Conservation (phyloP, 2,113 vertebrate species). For the Elephas maximus region DNA sequence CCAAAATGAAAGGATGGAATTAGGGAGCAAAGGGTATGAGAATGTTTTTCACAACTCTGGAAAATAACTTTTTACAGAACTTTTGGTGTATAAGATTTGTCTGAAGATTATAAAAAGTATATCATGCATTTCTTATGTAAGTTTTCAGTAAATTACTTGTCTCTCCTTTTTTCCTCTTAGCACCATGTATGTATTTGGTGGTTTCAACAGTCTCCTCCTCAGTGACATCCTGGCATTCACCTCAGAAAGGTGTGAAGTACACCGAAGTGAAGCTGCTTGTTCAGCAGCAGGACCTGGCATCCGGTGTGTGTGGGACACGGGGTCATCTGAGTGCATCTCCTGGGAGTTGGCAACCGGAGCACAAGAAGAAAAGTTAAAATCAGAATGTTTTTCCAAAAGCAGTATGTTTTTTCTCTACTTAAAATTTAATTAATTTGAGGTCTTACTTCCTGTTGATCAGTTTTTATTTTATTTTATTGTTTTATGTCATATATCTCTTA, state of each 20-base stretch:
- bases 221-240: constrained; percentile 94
- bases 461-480: not conserved
- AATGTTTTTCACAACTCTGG: constrained; percentile 20
- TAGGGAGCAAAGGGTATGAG: not conserved
- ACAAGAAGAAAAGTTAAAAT: constrained; percentile 86
- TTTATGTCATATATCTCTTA: not conserved
- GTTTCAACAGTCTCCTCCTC: constrained; percentile 98
- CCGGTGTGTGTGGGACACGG: constrained; percentile 93
- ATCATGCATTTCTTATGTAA: not conserved
- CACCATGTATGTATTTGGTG: constrained; percentile 97
- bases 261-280: constrained; percentile 86
- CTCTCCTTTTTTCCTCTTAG: constrained; percentile 84
- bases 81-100: not conserved
- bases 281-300: constrained; percentile 89
- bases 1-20: not conserved
- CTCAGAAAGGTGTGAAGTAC: constrained; percentile 91
- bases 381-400: constrained; percentile 90
- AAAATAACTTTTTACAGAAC: constrained; percentile 44
- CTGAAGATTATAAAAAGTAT: constrained; percentile 3
- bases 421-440: constrained; percentile 64
- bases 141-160: constrained; percentile 9
- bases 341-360: constrained; percentile 89
- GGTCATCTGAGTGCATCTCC: constrained; percentile 87
- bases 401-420: constrained; percentile 88
- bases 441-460: not conserved